phyloP scores from a whole-genome alignment of 2,113 vertebrate genomes.

The Lethenteron reissneri region DNA sequence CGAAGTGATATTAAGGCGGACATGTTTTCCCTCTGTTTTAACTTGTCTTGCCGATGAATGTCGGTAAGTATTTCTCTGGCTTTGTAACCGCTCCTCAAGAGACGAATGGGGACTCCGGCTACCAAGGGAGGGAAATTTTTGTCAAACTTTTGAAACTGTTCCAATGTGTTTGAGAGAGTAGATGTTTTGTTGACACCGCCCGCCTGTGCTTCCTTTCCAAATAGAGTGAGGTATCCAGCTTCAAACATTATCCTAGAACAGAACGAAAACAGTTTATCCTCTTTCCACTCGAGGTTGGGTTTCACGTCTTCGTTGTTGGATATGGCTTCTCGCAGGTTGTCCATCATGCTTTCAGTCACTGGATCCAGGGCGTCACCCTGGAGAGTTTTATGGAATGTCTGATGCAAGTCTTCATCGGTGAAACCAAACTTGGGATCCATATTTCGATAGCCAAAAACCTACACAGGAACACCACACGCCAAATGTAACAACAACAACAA shows the following conservation, averaged over 20 bases:
- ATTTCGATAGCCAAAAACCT: conserved; percentile 77
- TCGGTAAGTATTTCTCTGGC: conserved; percentile 63
- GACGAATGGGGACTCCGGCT: conserved; percentile 64
- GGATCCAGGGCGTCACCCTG: conserved; percentile 56
- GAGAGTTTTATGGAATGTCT: conserved; percentile 63
- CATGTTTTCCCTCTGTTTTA: conserved; percentile 39
- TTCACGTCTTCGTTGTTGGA: conserved; percentile 25
- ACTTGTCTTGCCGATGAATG: conserved; percentile 42
- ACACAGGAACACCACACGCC: neutral
- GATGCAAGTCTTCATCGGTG: conserved; percentile 73
- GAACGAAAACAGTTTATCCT: conserved; percentile 64
- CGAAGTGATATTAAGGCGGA: conserved; percentile 59
- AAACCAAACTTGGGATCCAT: conserved; percentile 64
- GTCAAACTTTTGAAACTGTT: conserved; percentile 81
- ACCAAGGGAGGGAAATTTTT: conserved; percentile 72
- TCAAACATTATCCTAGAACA: conserved; percentile 91
- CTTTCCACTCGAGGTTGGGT: conserved; percentile 1
- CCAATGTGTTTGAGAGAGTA: conserved; percentile 39
- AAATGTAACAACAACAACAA: neutral
- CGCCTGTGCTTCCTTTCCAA: conserved; percentile 37
- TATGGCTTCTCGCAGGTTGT: conserved; percentile 61
- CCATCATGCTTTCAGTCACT: conserved; percentile 57
- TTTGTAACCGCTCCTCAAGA: conserved; percentile 57
- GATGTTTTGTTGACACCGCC: conserved; percentile 29
- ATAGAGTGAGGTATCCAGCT: conserved; percentile 73